These are phyloP conservation scores for Andrena cerasifolii DNA, from an alignment of 1,140 invertebrate genomes.

Conservation along the genomic window DNA sequence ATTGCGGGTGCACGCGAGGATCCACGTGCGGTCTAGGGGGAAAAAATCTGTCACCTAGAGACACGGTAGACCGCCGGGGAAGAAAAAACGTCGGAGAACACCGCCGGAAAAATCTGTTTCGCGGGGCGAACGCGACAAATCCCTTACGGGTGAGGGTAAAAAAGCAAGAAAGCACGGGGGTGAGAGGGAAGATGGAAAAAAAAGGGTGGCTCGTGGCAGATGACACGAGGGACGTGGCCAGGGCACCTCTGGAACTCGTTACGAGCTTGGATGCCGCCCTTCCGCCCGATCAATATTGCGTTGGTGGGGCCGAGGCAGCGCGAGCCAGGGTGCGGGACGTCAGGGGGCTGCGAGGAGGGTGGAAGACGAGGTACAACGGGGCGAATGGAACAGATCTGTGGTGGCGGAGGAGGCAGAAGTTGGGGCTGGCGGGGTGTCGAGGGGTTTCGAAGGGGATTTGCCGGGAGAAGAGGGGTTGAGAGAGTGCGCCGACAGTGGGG, in stretches of 20 bases:
- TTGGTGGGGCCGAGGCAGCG: conserved; percentile 76
- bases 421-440: conserved; percentile 49
- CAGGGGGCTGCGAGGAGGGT: conserved; percentile 39
- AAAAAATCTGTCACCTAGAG: conserved; percentile 3
- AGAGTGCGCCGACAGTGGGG: conserved; percentile 54
- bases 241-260: conserved; percentile 60
- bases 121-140: conserved; percentile 19
- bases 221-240: conserved; percentile 45
- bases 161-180: conserved; percentile 2
- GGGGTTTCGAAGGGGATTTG: conserved; percentile 40
- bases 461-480: conserved; percentile 61
- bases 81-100: neutral
- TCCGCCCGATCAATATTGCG: conserved; percentile 81
- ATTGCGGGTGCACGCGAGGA: conserved; percentile 32
- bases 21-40: conserved; percentile 44
- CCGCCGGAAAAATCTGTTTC: conserved; percentile 23
- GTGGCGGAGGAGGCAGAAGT: conserved; percentile 58
- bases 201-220: conserved; percentile 14
- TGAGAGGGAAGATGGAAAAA: neutral
- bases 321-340: conserved; percentile 31
- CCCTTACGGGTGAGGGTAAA: neutral
- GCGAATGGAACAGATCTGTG: conserved; percentile 33
- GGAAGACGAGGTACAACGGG: conserved; percentile 29
- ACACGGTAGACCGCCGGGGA: neutral
- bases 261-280: conserved; percentile 80